phyloP scores from a whole-genome alignment of 1,140 invertebrate species.

The Zaprionus inermis region DNA sequence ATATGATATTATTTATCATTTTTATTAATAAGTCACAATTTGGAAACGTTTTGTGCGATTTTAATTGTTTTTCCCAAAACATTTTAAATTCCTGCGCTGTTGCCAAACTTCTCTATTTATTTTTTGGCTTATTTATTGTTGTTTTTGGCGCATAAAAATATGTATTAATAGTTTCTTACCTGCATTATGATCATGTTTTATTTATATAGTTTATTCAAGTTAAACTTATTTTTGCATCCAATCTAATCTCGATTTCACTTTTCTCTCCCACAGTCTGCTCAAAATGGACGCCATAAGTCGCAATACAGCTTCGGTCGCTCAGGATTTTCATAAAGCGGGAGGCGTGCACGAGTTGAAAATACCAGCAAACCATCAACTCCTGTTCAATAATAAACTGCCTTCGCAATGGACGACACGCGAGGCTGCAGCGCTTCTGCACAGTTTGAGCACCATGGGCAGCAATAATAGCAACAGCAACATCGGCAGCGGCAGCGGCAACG shows the following conservation, averaged over 20 bases:
- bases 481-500: conserved; percentile 32
- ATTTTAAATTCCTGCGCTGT: conserved; percentile 1
- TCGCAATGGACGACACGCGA: conserved; percentile 84
- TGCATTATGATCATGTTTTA: background rate
- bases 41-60: background rate
- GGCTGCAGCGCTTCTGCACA: conserved; percentile 79
- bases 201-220: background rate
- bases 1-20: background rate
- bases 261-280: conserved; percentile 67
- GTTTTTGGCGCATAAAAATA: background rate
- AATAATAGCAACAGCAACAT: conserved; percentile 40
- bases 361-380: conserved; percentile 84
- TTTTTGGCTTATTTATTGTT: conserved; percentile 4
- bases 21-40: no score
- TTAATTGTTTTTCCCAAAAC: background rate
- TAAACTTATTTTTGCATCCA: background rate
- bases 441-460: conserved; percentile 73
- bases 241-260: conserved; percentile 7
- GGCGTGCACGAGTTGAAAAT: conserved; percentile 84
- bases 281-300: conserved; percentile 84
- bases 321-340: conserved; percentile 85
- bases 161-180: background rate
- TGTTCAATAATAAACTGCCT: conserved; percentile 84
- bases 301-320: conserved; percentile 84
- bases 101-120: conserved; percentile 14